Conservation (phyloP, 2,888 invertebrate genomes). For the Polydrusus pterygomalis region DNA sequence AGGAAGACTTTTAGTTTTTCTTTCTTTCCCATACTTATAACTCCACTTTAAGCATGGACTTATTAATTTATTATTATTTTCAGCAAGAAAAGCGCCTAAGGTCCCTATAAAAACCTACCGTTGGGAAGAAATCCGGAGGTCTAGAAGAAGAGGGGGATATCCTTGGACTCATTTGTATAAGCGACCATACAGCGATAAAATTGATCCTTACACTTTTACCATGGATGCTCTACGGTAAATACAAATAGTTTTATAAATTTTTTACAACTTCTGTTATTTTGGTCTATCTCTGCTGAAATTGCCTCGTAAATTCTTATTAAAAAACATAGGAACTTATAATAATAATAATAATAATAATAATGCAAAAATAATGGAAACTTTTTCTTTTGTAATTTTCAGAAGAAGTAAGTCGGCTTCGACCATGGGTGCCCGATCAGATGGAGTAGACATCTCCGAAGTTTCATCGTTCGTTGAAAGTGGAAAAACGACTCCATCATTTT, state of each 20-base stretch:
- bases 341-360: no score
- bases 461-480: conserved; percentile 48
- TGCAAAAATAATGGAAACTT: no score
- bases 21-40: no score
- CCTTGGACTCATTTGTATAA: conserved; percentile 88
- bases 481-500: conserved; percentile 44
- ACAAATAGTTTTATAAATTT: no score
- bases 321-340: no score
- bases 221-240: conserved; percentile 65
- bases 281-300: no score
- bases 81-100: conserved; percentile 74
- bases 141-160: conserved; percentile 83
- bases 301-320: no score
- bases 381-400: conserved; percentile 39
- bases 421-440: conserved; percentile 56
- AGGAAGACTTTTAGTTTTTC: no score
- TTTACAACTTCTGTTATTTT: no score
- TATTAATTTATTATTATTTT: conserved; percentile 38
- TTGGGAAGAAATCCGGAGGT: conserved; percentile 86
- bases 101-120: conserved; percentile 85
- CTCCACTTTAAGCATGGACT: no score
- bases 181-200: conserved; percentile 72
- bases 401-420: conserved; percentile 62
- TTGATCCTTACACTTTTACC: conserved; percentile 69
- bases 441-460: conserved; percentile 59